Conservation (phyloP, 2,888 invertebrate genomes). For the Pterobdella sp. region DNA sequence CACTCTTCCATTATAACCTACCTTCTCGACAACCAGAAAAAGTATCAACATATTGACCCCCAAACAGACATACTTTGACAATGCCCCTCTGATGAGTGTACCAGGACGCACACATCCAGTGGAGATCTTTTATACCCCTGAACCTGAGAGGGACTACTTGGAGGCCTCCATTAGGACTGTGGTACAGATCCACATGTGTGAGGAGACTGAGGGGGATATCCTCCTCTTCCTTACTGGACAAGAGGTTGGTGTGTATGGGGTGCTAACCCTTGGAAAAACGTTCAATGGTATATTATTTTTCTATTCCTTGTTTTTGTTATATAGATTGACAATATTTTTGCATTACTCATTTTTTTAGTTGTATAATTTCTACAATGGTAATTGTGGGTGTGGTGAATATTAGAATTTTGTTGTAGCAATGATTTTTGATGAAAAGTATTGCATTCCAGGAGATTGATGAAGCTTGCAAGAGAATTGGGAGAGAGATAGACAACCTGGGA, state of each 20-base stretch:
- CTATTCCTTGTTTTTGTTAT: too few relatives aligned
- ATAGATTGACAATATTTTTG: too few relatives aligned
- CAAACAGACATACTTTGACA: constrained; percentile 80
- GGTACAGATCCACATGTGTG: constrained; percentile 83
- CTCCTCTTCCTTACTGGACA: constrained; percentile 77
- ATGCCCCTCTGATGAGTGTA: constrained; percentile 95
- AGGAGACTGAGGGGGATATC: constrained; percentile 70
- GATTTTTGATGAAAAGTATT: too few relatives aligned
- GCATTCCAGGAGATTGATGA: constrained; percentile 81
- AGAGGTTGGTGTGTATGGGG: constrained; percentile 52
- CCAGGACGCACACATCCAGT: constrained; percentile 92
- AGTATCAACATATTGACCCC: background rate
- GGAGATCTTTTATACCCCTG: constrained; percentile 97
- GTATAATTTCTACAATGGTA: too few relatives aligned
- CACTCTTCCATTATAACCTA: too few relatives aligned
- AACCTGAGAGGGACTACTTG: constrained; percentile 91
- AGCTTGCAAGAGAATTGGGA: constrained; percentile 90
- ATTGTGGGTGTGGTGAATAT: too few relatives aligned
- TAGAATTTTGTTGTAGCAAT: too few relatives aligned
- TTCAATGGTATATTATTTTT: too few relatives aligned
- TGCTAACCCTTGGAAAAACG: too few relatives aligned
- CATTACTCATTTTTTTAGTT: too few relatives aligned
- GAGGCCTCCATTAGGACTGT: constrained; percentile 98
- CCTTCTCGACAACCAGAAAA: background rate
- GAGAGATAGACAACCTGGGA: constrained; percentile 89